These are phyloP conservation scores for Agonopterix alstromeriana DNA, from an alignment of 2,888 invertebrate species.

Conservation along the genomic window DNA sequence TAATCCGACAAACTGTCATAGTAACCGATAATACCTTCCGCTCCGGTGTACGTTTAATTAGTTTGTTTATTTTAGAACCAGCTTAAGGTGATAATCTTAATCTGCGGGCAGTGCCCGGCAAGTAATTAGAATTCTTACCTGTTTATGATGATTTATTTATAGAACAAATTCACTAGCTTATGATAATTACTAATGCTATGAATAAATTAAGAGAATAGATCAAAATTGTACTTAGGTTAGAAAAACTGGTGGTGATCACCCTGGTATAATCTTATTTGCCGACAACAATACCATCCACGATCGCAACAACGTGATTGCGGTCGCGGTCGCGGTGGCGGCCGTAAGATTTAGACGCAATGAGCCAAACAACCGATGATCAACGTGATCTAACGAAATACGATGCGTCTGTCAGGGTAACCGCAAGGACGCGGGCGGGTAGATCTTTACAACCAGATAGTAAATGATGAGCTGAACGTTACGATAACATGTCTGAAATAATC, in stretches of 20 bases:
- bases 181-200: too few species aligned
- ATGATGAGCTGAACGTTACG: not conserved
- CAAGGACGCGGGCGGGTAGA: slow-evolving; percentile 6
- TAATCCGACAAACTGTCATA: not conserved
- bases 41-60: not conserved
- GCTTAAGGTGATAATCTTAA: not conserved
- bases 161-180: too few species aligned
- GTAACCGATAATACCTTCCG: slow-evolving; percentile 4
- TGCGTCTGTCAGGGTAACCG: slow-evolving; percentile 9
- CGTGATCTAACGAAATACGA: slow-evolving; percentile 1
- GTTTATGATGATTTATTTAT: too few species aligned
- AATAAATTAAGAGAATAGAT: too few species aligned
- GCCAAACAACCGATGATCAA: not conserved
- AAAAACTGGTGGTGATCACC: too few species aligned
- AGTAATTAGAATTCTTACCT: too few species aligned
- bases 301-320: not conserved
- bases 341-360: not conserved
- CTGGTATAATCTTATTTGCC: not conserved
- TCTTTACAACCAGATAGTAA: too few species aligned
- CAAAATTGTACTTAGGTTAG: too few species aligned
- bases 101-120: too few species aligned
- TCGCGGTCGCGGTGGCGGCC: not conserved
- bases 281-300: not conserved
- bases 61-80: not conserved
- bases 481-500: too few species aligned